Conservation (phyloP, 2,797 vertebrate species). For the Vipera latastei region DNA sequence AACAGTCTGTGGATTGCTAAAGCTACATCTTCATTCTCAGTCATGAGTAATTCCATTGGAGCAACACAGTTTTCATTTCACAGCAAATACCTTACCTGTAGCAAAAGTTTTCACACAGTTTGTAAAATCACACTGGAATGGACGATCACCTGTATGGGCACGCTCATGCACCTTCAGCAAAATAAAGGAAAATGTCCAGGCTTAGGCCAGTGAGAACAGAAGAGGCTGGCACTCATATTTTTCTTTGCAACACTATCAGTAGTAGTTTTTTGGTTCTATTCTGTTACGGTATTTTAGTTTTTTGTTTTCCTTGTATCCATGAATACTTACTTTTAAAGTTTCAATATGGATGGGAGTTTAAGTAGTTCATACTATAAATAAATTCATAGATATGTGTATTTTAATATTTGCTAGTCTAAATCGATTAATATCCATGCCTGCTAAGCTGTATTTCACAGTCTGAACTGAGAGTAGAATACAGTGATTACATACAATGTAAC, state of each 20-base stretch:
- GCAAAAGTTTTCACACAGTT: conserved; percentile 80
- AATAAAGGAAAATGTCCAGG: background rate
- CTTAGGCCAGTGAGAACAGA: background rate
- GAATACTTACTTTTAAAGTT: background rate
- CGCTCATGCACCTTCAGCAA: conserved; percentile 76
- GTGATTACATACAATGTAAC: background rate
- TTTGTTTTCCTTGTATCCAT: background rate
- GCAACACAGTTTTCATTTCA: background rate
- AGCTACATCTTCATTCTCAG: background rate
- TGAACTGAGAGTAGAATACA: background rate
- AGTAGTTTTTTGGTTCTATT: background rate
- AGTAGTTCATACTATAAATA: background rate
- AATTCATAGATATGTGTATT: background rate
- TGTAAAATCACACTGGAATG: conserved; percentile 73
- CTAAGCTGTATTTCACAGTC: background rate
- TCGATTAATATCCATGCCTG: background rate
- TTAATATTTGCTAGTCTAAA: background rate
- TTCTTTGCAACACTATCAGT: background rate
- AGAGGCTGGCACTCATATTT: background rate
- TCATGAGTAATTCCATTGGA: background rate
- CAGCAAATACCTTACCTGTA: conserved; percentile 65
- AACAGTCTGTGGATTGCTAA: background rate
- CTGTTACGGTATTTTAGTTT: background rate
- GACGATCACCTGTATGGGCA: conserved; percentile 77
- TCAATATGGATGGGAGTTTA: background rate